Evolutionary conservation across 2,797 vertebrate genomes (phyloP).

Genomic region (Macropodus opercularis): DNA sequence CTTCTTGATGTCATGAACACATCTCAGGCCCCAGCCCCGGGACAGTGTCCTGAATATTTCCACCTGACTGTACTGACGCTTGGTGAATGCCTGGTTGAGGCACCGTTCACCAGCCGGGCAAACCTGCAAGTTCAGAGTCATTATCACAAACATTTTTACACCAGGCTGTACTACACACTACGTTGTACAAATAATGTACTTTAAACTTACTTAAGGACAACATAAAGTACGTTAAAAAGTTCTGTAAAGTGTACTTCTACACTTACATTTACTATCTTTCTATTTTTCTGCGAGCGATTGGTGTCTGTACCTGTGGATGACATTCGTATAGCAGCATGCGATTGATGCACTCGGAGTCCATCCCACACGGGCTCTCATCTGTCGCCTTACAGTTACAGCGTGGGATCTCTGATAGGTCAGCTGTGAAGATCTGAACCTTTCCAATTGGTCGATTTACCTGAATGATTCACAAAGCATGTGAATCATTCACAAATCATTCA

Average conservation of each 20-base stretch:
- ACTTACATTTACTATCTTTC: too few species aligned
- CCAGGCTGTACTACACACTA: not conserved
- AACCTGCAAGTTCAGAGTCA: slow-evolving; percentile 70
- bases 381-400: slow-evolving; percentile 96
- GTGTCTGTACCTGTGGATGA: slow-evolving; percentile 85
- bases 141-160: not conserved
- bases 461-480: slow-evolving; percentile 57
- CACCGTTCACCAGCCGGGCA: slow-evolving; percentile 91
- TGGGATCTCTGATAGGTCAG: slow-evolving; percentile 94
- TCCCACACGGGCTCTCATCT: slow-evolving; percentile 93
- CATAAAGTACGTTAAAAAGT: not conserved
- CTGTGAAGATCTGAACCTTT: slow-evolving; percentile 96
- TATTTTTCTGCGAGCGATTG: not conserved
- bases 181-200: not conserved
- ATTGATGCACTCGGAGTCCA: slow-evolving; percentile 97
- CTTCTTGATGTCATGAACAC: slow-evolving; percentile 95
- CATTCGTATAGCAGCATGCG: slow-evolving; percentile 98
- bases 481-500: not conserved
- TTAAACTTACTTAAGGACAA: not conserved
- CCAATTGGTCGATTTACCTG: slow-evolving; percentile 95
- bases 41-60: slow-evolving; percentile 95
- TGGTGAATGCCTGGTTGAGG: slow-evolving; percentile 95
- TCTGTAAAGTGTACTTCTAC: not conserved
- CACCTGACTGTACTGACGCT: slow-evolving; percentile 94
- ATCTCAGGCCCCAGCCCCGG: slow-evolving; percentile 95